phyloP scores from a whole-genome alignment of 2,113 vertebrate species.

The Hoplias malabaricus region DNA sequence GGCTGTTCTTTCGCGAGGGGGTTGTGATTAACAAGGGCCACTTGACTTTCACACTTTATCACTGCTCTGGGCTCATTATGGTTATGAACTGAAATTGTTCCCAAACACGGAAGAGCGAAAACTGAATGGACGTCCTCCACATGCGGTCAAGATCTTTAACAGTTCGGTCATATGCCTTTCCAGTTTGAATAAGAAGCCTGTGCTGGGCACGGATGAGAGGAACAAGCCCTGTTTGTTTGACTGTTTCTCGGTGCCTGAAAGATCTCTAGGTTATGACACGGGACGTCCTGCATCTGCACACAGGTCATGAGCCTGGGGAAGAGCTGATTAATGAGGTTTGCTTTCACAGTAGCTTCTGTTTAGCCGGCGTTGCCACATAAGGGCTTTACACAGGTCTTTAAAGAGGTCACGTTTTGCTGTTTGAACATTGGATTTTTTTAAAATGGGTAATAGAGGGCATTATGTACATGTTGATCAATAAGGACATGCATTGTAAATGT shows the following conservation, averaged over 20 bases:
- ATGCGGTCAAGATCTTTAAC: background rate
- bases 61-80: constrained; percentile 1
- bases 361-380: constrained; percentile 48
- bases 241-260: background rate
- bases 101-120: background rate
- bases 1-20: background rate
- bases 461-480: constrained; percentile 65
- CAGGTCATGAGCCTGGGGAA: background rate
- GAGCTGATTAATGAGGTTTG: background rate
- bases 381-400: constrained; percentile 50
- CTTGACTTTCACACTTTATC: constrained; percentile 35
- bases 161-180: background rate
- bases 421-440: constrained; percentile 52
- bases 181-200: background rate
- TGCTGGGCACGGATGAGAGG: background rate
- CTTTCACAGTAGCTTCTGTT: background rate
- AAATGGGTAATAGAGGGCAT: constrained; percentile 53
- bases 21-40: constrained; percentile 35
- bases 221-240: background rate
- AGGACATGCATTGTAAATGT: constrained; percentile 31
- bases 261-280: background rate
- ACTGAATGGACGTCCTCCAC: background rate
- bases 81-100: constrained; percentile 4
- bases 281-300: background rate
- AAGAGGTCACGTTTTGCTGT: constrained; percentile 56